Evolutionary conservation across 2,888 invertebrate genomes (phyloP).

Genomic region (Mythimna albipuncta): DNA sequence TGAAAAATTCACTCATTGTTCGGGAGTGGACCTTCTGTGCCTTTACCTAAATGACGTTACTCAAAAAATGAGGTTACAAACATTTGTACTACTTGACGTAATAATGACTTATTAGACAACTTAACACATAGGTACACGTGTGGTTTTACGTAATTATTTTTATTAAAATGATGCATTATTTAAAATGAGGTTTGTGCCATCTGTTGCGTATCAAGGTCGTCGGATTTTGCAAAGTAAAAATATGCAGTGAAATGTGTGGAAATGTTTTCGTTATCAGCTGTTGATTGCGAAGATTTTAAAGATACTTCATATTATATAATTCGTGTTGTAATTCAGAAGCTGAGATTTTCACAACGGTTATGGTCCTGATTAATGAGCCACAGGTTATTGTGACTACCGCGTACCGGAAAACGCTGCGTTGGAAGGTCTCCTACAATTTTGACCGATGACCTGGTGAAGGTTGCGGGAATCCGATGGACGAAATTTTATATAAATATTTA

Average conservation of each 20-base stretch:
- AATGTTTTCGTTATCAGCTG: background rate
- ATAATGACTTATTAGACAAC: constrained; percentile 40
- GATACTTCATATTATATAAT: background rate
- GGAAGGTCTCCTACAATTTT: too few species aligned
- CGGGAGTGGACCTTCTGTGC: background rate
- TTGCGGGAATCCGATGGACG: too few species aligned
- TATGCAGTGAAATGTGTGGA: background rate
- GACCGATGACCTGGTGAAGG: too few species aligned
- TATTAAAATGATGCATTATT: constrained; percentile 27
- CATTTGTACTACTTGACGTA: constrained; percentile 37
- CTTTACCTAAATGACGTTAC: background rate
- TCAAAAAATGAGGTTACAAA: constrained; percentile 34
- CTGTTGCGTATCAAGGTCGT: constrained; percentile 58
- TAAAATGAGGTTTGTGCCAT: constrained; percentile 37
- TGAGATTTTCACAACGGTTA: too few species aligned
- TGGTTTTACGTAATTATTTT: constrained; percentile 36
- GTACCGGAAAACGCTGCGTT: too few species aligned
- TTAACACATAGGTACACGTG: constrained; percentile 30
- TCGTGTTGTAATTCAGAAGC: background rate
- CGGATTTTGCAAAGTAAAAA: constrained; percentile 30
- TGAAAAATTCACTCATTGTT: background rate
- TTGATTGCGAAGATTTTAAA: constrained; percentile 5
- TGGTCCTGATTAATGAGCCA: too few species aligned
- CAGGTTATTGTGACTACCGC: too few species aligned
- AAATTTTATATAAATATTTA: too few species aligned